Conservation (phyloP, 2,888 invertebrate species). For the Trachelus troglodyta region DNA sequence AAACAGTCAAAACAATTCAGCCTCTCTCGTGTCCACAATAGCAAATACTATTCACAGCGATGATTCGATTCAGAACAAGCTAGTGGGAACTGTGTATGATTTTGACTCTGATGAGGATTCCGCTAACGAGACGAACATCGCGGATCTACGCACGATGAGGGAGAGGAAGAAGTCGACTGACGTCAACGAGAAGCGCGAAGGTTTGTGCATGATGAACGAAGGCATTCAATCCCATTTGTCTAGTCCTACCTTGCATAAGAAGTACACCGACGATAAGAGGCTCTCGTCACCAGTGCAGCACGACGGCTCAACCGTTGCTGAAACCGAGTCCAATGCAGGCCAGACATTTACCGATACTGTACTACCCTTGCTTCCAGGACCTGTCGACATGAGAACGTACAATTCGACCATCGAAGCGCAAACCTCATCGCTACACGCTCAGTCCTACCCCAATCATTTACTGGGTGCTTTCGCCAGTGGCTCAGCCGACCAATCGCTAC, state of each 20-base stretch:
- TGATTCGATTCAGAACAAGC: conserved; percentile 82
- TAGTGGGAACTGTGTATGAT: conserved; percentile 89
- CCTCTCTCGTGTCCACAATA: conserved; percentile 36
- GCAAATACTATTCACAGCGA: conserved; percentile 66
- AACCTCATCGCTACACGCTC: conserved; percentile 69
- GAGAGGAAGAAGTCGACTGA: conserved; percentile 83
- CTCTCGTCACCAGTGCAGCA: conserved; percentile 48
- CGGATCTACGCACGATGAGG: conserved; percentile 81
- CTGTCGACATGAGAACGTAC: conserved; percentile 91
- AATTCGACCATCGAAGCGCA: conserved; percentile 73
- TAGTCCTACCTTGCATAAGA: conserved; percentile 45
- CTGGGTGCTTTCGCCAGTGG: conserved; percentile 76
- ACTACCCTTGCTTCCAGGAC: conserved; percentile 83
- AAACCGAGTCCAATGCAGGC: conserved; percentile 44
- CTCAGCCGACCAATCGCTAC: conserved; percentile 76
- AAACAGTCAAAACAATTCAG: conserved; percentile 37
- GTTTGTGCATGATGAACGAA: conserved; percentile 29
- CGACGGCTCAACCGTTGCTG: conserved; percentile 37
- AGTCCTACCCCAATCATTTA: conserved; percentile 74
- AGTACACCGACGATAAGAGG: conserved; percentile 50
- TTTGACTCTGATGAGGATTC: conserved; percentile 87
- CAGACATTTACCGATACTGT: conserved; percentile 72
- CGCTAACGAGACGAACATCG: conserved; percentile 77
- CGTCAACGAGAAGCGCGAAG: conserved; percentile 68
- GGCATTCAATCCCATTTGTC: conserved; percentile 38